phyloP scores from a whole-genome alignment of 2,888 invertebrate genomes.

The Coenonympha arcania region DNA sequence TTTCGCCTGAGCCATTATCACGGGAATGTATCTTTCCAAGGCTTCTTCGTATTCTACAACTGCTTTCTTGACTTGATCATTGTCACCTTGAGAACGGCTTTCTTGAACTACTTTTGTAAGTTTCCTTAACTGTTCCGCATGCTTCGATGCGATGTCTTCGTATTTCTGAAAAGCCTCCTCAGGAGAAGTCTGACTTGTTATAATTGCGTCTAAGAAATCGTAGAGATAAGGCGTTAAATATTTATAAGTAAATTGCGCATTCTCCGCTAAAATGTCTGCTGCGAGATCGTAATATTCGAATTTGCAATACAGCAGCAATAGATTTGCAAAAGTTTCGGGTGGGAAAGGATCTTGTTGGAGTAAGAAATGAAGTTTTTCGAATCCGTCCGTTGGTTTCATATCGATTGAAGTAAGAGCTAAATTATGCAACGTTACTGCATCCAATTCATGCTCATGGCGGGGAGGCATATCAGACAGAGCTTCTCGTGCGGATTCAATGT shows the following conservation, averaged over 20 bases:
- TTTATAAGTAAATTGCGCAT: constrained; percentile 96
- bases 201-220: constrained; percentile 96
- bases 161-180: constrained; percentile 97
- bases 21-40: constrained; percentile 93
- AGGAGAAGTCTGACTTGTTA: constrained; percentile 96
- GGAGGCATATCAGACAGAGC: constrained; percentile 93
- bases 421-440: constrained; percentile 98
- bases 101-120: constrained; percentile 96
- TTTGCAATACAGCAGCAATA: constrained; percentile 94
- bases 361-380: constrained; percentile 87
- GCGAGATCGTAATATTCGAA: constrained; percentile 98
- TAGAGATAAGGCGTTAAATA: constrained; percentile 94
- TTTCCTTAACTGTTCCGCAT: constrained; percentile 91
- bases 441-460: constrained; percentile 95
- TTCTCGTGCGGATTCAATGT: constrained; percentile 87
- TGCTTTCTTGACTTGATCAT: constrained; percentile 89
- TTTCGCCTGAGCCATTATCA: constrained; percentile 99
- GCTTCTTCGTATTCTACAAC: constrained; percentile 94
- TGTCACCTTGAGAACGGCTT: constrained; percentile 89
- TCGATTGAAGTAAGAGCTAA: constrained; percentile 94
- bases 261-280: constrained; percentile 97
- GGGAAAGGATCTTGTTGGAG: constrained; percentile 97
- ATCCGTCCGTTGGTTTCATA: constrained; percentile 90
- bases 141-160: constrained; percentile 92
- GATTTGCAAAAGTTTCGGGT: constrained; percentile 96